These are phyloP conservation scores for Zaprionus africanus DNA, from an alignment of 1,140 invertebrate species.

Conservation along the genomic window DNA sequence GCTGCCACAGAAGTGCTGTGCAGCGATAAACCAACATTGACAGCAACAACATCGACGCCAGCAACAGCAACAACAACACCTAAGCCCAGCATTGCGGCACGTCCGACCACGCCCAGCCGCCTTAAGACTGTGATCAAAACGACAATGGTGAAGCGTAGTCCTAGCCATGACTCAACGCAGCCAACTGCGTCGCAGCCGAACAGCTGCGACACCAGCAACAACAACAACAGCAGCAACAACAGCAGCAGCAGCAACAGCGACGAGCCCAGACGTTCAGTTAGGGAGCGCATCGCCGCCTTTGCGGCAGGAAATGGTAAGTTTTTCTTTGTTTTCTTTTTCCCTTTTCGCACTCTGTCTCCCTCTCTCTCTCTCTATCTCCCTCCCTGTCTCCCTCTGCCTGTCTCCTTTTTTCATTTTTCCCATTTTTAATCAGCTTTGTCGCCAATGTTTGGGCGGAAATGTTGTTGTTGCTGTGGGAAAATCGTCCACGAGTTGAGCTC, in stretches of 20 bases:
- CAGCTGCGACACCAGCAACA: conserved; percentile 57
- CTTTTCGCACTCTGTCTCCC: conserved; percentile 7
- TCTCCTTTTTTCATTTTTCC: neutral
- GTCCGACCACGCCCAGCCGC: conserved; percentile 80
- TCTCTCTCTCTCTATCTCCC: neutral
- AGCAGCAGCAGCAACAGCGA: conserved; percentile 47
- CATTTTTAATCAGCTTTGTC: conserved; percentile 73
- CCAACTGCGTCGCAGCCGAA: conserved; percentile 57
- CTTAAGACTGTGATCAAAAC: conserved; percentile 84
- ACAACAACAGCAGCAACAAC: conserved; percentile 45
- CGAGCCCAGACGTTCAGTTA: conserved; percentile 78
- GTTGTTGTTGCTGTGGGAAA: conserved; percentile 63
- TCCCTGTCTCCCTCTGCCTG: neutral
- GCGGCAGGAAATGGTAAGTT: conserved; percentile 83
- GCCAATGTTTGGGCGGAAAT: conserved; percentile 55
- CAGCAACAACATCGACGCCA: conserved; percentile 47
- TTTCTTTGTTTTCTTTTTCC: conserved; percentile 30
- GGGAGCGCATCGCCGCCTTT: conserved; percentile 82
- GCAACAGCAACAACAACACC: conserved; percentile 50
- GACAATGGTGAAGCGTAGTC: conserved; percentile 83
- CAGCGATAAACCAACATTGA: conserved; percentile 78
- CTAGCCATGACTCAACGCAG: conserved; percentile 80
- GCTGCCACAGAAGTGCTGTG: conserved; percentile 79
- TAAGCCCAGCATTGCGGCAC: conserved; percentile 75
- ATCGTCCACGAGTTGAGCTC: conserved; percentile 38